Percentiles rank a stretch among this genome's conserved stretches.
Evolutionary conservation across 2,888 invertebrate genomes (phyloP).

Genomic region (Venustoraphidia nigricollis): DNA sequence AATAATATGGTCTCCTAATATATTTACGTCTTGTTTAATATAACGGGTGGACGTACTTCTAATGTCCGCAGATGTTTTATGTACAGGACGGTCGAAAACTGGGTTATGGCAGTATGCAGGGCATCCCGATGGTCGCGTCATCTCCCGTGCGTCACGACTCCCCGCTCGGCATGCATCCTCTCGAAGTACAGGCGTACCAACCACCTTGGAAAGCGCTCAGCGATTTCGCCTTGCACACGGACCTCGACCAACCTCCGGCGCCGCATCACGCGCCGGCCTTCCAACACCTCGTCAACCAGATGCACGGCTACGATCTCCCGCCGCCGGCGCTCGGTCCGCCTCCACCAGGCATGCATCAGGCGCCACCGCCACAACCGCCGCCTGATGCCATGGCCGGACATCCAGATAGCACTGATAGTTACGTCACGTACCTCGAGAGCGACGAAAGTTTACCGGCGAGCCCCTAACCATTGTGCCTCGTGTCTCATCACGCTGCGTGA

Average conservation of each 20-base stretch:
- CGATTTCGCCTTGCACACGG: conserved; percentile 90
- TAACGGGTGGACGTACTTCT: conserved; percentile 20
- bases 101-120: conserved; percentile 89
- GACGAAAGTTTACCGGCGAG: conserved; percentile 66
- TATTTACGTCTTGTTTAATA: conserved; percentile 21
- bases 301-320: conserved; percentile 77
- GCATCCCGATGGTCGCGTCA: conserved; percentile 94
- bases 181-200: conserved; percentile 88
- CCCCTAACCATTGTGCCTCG: conserved; percentile 35
- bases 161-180: conserved; percentile 68
- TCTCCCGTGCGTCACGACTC: conserved; percentile 85
- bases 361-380: conserved; percentile 29
- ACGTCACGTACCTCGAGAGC: conserved; percentile 84
- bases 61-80: not conserved
- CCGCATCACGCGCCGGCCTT: conserved; percentile 79
- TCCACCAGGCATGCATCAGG: conserved; percentile 25
- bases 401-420: conserved; percentile 73
- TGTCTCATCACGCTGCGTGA: not conserved
- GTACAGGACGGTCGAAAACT: conserved; percentile 85
- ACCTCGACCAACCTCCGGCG: conserved; percentile 75
- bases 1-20: conserved; percentile 1
- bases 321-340: conserved; percentile 32
- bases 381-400: conserved; percentile 49
- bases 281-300: conserved; percentile 90
- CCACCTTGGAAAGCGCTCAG: conserved; percentile 95